Base-by-base conservation (phyloP, 2,797 vertebrate genomes). In the Melanotaenia maccullochi region DNA sequence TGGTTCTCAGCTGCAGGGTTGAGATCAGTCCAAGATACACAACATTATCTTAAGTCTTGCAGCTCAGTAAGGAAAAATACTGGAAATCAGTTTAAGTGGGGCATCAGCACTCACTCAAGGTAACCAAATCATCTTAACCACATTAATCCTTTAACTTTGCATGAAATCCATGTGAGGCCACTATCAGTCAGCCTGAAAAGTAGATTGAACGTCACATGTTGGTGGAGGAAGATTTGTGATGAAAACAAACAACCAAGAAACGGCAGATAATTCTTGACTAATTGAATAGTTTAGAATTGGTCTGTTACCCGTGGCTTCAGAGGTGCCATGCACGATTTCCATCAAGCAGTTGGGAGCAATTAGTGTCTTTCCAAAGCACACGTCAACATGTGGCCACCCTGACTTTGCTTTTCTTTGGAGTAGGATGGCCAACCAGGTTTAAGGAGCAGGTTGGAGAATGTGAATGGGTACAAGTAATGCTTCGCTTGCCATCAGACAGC, bases 1-100 rank as follows among this genome's bases (percentile, higher is more conserved):
- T 65, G 7, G 8, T 38, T 49, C 47, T 22, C 8, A 42, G 25
- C 9, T 22, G 1, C 3, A 47, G 11, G 11, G 12, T 40, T 42
- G 35, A 24, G 60, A 57, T 40, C 35, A 11, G 24, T 16, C 52
- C 22, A 54, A 1, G n/a, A 36, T 7, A 25, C n/a, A 55, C 13
- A 18, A 18, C 0, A 38, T 16, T 62, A 49, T 56, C 13, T 49
- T 20, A 62, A 25, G 14, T n/a, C 20, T 9, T 47, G 42, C 42
- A 44, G 9, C 59, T 42, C 47, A 24, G 8, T 44, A 65, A 55
- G 35, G 7, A 42, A 40, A 65, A 65, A 7, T 56, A 65, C 55
- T 42, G 3, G 24, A 42, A 47, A 47, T 47, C 14, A 1, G 54
- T 57, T 51, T 35, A 72, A 83, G 60, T 54, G 55, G 68, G 79